A percentile compares a stretch with the other conserved stretches of the same genome.
phyloP scores from a whole-genome alignment of 2,888 invertebrate species.

The Chrysomela aeneicollis region DNA sequence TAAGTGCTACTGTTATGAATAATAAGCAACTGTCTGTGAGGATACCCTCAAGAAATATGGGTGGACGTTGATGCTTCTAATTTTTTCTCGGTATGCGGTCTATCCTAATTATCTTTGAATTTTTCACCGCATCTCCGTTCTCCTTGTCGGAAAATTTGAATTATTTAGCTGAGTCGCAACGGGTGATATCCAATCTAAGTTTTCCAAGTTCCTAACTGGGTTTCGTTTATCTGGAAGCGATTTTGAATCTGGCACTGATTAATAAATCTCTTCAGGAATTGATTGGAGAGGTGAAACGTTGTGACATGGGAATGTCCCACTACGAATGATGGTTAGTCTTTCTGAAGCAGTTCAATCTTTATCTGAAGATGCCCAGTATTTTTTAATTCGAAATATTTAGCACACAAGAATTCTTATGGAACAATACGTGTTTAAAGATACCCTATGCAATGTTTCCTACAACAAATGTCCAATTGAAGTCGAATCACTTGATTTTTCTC shows the following conservation, averaged over 20 bases:
- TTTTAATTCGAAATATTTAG: no score
- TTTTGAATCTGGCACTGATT: neutral
- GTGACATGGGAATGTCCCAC: neutral
- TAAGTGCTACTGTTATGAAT: no score
- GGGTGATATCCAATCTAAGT: slow-evolving; percentile 5
- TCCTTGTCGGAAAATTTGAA: slow-evolving; percentile 2
- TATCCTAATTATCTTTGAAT: neutral
- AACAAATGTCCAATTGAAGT: no score
- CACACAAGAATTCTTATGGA: no score
- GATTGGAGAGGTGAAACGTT: neutral
- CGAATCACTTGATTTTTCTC: no score
- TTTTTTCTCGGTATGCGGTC: neutral
- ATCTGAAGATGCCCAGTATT: no score
- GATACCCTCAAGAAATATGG: neutral
- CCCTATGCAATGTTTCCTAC: no score
- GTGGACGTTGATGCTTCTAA: neutral
- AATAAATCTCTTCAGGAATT: neutral
- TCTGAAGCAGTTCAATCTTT: no score
- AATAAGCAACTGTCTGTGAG: no score
- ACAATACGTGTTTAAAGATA: no score
- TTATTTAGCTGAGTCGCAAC: slow-evolving; percentile 3
- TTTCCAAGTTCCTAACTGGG: neutral
- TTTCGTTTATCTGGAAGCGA: neutral
- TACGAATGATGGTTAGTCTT: no score
- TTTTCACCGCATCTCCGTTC: neutral